A percentile compares a stretch with the other conserved stretches of the same genome.
Conservation (phyloP, 2,113 vertebrate genomes). For the Menura novaehollandiae region DNA sequence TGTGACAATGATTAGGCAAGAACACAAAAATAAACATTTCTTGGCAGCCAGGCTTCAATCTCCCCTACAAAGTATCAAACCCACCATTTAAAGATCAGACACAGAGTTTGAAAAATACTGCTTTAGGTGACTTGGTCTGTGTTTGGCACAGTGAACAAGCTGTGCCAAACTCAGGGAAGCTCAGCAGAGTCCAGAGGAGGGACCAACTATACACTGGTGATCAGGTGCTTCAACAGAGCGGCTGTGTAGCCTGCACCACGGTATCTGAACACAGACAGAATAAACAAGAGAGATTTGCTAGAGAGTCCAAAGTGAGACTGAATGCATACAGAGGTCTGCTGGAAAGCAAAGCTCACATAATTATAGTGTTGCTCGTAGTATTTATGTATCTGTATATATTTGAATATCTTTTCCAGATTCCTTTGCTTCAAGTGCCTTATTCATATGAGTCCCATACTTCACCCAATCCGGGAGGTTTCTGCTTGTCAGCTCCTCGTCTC, state of each 20-base stretch:
- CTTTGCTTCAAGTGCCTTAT: neutral
- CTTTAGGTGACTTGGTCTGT: neutral
- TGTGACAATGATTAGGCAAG: conserved; percentile 55
- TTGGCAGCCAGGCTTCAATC: conserved; percentile 18
- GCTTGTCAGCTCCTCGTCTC: neutral
- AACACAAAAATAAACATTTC: conserved; percentile 52
- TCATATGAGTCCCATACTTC: neutral
- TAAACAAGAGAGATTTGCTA: neutral
- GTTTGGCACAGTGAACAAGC: neutral
- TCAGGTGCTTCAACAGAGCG: neutral
- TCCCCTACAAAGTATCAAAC: conserved; percentile 1
- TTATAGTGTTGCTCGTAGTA: neutral
- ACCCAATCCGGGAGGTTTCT: neutral
- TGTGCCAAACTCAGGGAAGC: neutral
- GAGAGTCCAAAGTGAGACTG: neutral
- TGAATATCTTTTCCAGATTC: neutral
- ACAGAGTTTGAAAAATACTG: neutral
- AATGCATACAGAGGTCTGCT: neutral
- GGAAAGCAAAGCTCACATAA: neutral
- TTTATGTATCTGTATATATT: neutral
- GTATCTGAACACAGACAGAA: neutral
- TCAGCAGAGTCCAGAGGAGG: neutral
- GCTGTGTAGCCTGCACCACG: accelerated
- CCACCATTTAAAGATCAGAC: neutral
- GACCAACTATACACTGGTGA: neutral